Evolutionary conservation across 1,140 invertebrate genomes (phyloP).

Genomic region (Lepidurus packardi): DNA sequence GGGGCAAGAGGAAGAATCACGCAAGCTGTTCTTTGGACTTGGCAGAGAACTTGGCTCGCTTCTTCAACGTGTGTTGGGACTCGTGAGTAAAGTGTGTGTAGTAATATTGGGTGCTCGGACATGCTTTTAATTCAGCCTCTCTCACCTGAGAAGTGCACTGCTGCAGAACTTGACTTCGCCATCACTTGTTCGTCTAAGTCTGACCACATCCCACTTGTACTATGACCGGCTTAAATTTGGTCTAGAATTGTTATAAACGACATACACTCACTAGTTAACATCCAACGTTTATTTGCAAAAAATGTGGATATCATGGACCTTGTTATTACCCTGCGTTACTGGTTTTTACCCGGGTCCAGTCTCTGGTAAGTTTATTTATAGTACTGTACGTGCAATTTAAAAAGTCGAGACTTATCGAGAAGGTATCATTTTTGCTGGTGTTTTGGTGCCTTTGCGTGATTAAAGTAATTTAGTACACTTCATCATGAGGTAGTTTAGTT

Average conservation of each 20-base stretch:
- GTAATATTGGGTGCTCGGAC: background rate
- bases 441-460: background rate
- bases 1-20: background rate
- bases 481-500: background rate
- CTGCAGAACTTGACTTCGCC: background rate
- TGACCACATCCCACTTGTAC: background rate
- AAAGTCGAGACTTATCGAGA: too few species aligned
- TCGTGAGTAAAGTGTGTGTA: conserved; percentile 19
- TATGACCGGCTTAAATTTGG: too few species aligned
- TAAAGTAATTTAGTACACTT: background rate
- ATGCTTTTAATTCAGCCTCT: background rate
- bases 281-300: background rate
- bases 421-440: background rate
- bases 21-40: background rate
- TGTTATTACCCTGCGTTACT: background rate
- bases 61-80: conserved; percentile 10
- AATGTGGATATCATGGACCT: background rate
- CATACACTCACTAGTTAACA: too few species aligned
- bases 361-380: background rate
- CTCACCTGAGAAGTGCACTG: background rate
- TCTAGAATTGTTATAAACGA: too few species aligned
- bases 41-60: background rate
- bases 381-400: too few species aligned
- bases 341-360: background rate
- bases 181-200: background rate